phyloP scores from a whole-genome alignment of 1,140 invertebrate species.

The Papilio helenus region DNA sequence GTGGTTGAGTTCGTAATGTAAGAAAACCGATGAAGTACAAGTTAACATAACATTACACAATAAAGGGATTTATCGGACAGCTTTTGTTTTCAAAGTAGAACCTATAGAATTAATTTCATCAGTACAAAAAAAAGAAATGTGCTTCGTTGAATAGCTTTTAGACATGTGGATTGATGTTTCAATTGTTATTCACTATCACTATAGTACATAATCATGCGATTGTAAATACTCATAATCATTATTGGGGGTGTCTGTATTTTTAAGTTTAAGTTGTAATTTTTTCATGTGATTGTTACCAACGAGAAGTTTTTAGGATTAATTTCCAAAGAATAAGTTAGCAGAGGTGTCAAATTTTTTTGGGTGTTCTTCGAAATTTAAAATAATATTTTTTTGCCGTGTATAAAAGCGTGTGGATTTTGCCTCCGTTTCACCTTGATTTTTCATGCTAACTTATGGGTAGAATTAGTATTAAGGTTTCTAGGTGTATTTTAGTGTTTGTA shows the following conservation, averaged over 20 bases:
- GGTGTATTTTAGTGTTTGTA: not conserved
- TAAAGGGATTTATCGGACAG: too few relatives aligned
- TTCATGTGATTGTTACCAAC: constrained; percentile 8
- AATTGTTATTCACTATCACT: not conserved
- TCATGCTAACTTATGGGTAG: not conserved
- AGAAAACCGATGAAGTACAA: not conserved
- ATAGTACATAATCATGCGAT: not conserved
- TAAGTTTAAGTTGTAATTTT: not conserved
- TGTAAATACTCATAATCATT: constrained; percentile 21
- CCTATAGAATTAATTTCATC: not conserved
- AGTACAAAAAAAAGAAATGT: too few relatives aligned
- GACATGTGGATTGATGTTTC: too few relatives aligned
- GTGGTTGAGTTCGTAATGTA: not conserved
- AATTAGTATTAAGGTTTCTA: constrained; percentile 9
- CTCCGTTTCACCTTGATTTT: not conserved
- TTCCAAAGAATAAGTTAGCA: constrained; percentile 9
- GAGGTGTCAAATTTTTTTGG: not conserved
- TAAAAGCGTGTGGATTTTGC: too few relatives aligned
- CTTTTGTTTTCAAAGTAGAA: not conserved
- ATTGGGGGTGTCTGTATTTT: constrained; percentile 1
- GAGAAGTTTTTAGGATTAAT: constrained; percentile 12
- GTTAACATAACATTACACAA: not conserved
- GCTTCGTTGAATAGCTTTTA: too few relatives aligned
- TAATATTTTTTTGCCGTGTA: not conserved
- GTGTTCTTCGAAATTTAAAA: not conserved